Evolutionary conservation across 1,140 invertebrate genomes (phyloP).

Genomic region (Pseudomyrmex pallidus): DNA sequence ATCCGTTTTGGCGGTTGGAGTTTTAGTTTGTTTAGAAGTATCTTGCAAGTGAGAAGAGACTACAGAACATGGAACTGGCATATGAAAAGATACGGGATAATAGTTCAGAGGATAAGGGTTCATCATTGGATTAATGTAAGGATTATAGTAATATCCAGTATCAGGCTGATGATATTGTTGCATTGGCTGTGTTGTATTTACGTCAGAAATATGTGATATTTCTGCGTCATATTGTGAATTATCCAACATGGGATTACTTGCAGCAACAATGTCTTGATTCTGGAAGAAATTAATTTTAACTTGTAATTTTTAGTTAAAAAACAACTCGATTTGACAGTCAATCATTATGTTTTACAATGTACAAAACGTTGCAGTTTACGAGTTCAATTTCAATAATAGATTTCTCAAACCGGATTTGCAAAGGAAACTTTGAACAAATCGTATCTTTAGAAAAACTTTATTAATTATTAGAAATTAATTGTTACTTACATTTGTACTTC

Average conservation of each 20-base stretch:
- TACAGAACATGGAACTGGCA: too few relatives aligned
- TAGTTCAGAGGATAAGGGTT: background rate
- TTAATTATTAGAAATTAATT: background rate
- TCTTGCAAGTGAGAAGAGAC: too few relatives aligned
- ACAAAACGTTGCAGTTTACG: background rate
- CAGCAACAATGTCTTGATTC: background rate
- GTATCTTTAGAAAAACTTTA: background rate
- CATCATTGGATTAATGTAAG: conserved; percentile 8
- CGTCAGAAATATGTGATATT: background rate
- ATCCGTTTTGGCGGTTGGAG: too few relatives aligned
- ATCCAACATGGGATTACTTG: background rate
- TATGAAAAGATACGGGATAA: too few relatives aligned
- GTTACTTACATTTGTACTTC: conserved; percentile 57
- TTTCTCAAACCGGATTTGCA: background rate
- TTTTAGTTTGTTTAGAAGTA: too few relatives aligned
- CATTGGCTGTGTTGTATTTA: background rate
- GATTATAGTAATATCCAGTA: background rate
- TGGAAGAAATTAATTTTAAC: conserved; percentile 26
- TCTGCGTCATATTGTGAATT: background rate
- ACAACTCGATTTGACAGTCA: background rate
- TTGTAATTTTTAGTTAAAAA: background rate
- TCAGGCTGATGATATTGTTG: background rate
- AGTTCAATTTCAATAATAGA: background rate
- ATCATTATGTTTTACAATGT: background rate
- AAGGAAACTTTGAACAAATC: background rate